Evolutionary conservation across 2,113 vertebrate species (phyloP).

Genomic region (Pseudois nayaur): DNA sequence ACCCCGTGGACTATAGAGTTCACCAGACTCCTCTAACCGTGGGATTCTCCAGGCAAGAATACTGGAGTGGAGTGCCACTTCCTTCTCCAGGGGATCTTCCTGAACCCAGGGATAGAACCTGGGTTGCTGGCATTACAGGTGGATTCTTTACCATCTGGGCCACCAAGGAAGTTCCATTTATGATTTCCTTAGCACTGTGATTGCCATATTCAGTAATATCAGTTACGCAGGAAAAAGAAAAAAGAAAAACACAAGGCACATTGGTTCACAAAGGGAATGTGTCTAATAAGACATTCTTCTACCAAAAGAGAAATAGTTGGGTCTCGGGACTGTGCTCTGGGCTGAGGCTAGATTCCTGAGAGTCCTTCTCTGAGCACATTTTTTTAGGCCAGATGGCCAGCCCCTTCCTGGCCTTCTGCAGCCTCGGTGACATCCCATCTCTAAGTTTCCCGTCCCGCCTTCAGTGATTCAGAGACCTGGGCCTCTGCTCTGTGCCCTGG

Average conservation of each 20-base stretch:
- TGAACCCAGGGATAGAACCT: neutral
- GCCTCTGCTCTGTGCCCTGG: accelerated
- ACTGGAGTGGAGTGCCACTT: neutral
- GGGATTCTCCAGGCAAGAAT: neutral
- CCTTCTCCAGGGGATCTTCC: neutral
- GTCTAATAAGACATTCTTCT: too few relatives aligned
- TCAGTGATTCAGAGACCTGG: neutral
- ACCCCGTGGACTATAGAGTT: neutral
- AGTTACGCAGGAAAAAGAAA: neutral
- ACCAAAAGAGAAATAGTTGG: neutral
- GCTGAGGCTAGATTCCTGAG: too few relatives aligned
- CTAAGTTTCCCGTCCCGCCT: accelerated
- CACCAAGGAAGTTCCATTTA: neutral
- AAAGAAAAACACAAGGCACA: neutral
- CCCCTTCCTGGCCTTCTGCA: too few relatives aligned
- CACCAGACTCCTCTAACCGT: neutral
- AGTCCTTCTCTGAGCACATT: neutral
- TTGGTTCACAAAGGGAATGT: neutral
- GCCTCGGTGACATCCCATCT: too few relatives aligned
- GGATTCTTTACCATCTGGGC: neutral
- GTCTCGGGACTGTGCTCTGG: neutral
- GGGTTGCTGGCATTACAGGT: neutral
- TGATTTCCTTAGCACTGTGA: neutral
- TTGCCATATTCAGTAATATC: neutral
- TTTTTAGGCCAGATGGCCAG: neutral